phyloP scores from a whole-genome alignment of 2,113 vertebrate species.

The Pedetes capensis region DNA sequence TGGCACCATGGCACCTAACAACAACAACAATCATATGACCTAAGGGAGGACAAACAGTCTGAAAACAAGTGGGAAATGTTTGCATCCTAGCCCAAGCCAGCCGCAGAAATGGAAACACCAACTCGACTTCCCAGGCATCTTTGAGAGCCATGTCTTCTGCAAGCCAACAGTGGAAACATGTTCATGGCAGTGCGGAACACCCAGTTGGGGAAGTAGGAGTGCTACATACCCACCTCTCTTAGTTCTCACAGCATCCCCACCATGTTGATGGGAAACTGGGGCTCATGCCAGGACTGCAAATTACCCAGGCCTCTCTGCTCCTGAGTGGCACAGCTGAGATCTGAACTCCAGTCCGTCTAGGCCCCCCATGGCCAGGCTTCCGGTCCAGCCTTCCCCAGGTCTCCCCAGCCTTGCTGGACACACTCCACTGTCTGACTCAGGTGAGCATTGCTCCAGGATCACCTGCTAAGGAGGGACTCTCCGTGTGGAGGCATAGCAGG shows the following conservation, averaged over 20 bases:
- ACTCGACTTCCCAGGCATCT: not conserved
- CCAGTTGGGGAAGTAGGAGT: not conserved
- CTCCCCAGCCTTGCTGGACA: too few relatives aligned
- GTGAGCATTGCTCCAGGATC: not conserved
- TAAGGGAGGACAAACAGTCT: not conserved
- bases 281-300: rapidly evolving
- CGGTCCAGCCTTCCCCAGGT: not conserved
- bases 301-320: rapidly evolving
- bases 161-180: not conserved
- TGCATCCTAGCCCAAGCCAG: not conserved
- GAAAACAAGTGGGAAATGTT: not conserved
- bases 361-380: not conserved
- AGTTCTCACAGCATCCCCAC: rapidly evolving
- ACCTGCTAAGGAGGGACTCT: not conserved
- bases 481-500: rapidly evolving
- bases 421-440: not conserved
- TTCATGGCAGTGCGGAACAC: not conserved
- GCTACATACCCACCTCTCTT: rapidly evolving
- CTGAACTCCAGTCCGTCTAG: not conserved
- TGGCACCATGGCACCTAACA: too few relatives aligned
- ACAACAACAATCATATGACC: too few relatives aligned
- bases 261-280: not conserved
- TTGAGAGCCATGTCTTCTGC: not conserved
- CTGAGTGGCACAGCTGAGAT: not conserved
- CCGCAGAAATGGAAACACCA: not conserved